Base-by-base conservation (phyloP, 2,113 vertebrate genomes). In the Zootoca vivipara region DNA sequence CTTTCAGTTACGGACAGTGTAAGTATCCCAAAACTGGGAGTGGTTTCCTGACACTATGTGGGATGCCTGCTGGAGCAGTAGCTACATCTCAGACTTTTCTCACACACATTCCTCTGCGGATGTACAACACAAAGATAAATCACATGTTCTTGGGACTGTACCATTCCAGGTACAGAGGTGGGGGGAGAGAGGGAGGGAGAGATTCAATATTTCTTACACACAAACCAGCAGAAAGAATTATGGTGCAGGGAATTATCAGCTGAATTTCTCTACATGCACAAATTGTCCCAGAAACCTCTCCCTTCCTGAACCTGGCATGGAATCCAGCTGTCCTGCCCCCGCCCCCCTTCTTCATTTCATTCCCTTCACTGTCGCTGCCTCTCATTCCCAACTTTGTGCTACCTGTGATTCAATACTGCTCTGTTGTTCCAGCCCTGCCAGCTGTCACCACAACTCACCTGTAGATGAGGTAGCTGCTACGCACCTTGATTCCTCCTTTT, bases 401-500 rank as follows among this genome's bases (percentile, higher is more conserved):
- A 62, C 12, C 5, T 46, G 4, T 33, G 8, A 82, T 5, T 38
- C 58, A 81, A 22, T 30, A 7, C 18, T 38, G 18, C 56, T 74
- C 30, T 5, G 40, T 42, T 74, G 74, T 35, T 16, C 28, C 56
- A 82, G 30, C 58, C 67, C 67, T 13, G 33, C 16, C 46, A 26
- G 83, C 42, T 56, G 40, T 35, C 38, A 15, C 33, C 38, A 70
- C 75, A 58, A 93, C 95, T 96, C 91, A 98, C 98, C 98, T 99
- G 96, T 99, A 99, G 18, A 97, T 99, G 95, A 98, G 97, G 94
- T 98, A 99, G 95, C 98, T 98, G 95, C 97, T 98, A 89, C 98
- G 97, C 92, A 99, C 98, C 97, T 98, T 98, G 93, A 99, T 98
- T 87, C 98, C 98, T 0, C 98, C 98, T 96, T 98, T 99, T 94